phyloP scores from a whole-genome alignment of 64 coral and sea anemone genomes.

The Catalaphyllia jardinei region DNA sequence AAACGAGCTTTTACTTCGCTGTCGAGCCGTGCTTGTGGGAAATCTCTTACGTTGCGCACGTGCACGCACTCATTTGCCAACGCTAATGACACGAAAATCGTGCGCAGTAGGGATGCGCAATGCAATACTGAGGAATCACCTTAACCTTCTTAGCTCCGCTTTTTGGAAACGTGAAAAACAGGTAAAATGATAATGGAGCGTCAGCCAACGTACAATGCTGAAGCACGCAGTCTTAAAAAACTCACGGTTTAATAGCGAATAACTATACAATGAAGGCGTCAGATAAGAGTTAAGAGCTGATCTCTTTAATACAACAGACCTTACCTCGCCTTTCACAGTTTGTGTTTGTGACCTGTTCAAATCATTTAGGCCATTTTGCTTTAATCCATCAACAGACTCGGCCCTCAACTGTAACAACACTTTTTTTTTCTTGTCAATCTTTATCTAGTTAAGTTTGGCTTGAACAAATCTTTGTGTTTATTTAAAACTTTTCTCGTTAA shows the following conservation, averaged over 20 bases:
- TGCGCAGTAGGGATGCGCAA: too few relatives aligned
- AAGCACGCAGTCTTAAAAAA: too few relatives aligned
- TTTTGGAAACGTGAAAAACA: constrained; percentile 13
- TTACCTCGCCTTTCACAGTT: neutral
- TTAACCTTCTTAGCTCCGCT: too few relatives aligned
- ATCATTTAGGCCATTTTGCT: neutral
- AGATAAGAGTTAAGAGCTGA: neutral
- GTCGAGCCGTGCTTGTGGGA: too few relatives aligned
- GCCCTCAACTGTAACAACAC: neutral
- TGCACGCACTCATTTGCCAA: too few relatives aligned
- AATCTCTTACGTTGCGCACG: too few relatives aligned
- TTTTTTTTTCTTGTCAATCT: neutral
- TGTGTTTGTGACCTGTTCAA: neutral
- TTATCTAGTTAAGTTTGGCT: neutral
- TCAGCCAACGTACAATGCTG: neutral
- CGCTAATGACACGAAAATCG: too few relatives aligned
- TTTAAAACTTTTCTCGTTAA: too few relatives aligned
- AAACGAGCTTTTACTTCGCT: too few relatives aligned
- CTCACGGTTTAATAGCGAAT: too few relatives aligned
- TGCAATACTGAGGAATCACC: too few relatives aligned
- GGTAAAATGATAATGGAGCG: neutral
- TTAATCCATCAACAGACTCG: neutral
- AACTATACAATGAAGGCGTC: neutral
- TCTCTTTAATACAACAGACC: neutral
- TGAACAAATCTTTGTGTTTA: neutral